A percentile compares a stretch with the other conserved stretches of the same genome.
Evolutionary conservation across 2,888 invertebrate species (phyloP).

Genomic region (Rhingia campestris): DNA sequence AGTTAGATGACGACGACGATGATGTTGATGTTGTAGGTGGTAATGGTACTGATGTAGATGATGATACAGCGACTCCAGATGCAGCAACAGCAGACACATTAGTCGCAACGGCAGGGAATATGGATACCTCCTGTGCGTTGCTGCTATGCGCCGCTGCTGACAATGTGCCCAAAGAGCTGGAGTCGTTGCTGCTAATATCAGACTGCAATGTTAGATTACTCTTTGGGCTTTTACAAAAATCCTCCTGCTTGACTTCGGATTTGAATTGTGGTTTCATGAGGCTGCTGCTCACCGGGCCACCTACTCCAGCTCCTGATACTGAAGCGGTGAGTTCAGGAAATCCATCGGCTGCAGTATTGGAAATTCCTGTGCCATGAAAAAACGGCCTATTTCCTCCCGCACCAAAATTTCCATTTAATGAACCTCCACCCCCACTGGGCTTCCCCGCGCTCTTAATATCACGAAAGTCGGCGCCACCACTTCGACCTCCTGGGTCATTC

Average conservation of each 20-base stretch:
- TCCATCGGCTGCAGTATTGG: slow-evolving; percentile 45
- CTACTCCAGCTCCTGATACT: slow-evolving; percentile 30
- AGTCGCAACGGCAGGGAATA: slow-evolving; percentile 45
- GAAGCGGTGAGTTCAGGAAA: slow-evolving; percentile 65
- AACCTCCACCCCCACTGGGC: slow-evolving; percentile 61
- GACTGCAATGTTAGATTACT: slow-evolving; percentile 76
- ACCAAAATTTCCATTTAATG: slow-evolving; percentile 55
- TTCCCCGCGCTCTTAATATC: slow-evolving; percentile 70
- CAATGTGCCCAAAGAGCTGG: slow-evolving; percentile 85
- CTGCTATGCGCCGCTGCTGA: slow-evolving; percentile 78
- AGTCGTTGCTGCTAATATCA: slow-evolving; percentile 80
- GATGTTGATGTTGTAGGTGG: slow-evolving; percentile 15
- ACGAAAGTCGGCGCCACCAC: slow-evolving; percentile 80
- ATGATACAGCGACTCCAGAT: slow-evolving; percentile 74
- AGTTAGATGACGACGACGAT: slow-evolving; percentile 15
- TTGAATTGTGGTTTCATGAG: slow-evolving; percentile 75
- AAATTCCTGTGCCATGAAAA: slow-evolving; percentile 53
- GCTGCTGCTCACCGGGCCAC: slow-evolving; percentile 56
- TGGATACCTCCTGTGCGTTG: slow-evolving; percentile 50
- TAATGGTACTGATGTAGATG: slow-evolving; percentile 16
- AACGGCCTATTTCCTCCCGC: slow-evolving; percentile 50
- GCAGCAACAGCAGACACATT: slow-evolving; percentile 55
- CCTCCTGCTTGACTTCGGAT: slow-evolving; percentile 80
- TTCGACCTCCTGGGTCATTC: slow-evolving; percentile 87
- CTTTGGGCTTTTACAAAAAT: slow-evolving; percentile 86